Evolutionary conservation across 2,888 invertebrate species (phyloP), one percentile per base, ranked within the genome.

Genomic region (Acleris laterana): DNA sequence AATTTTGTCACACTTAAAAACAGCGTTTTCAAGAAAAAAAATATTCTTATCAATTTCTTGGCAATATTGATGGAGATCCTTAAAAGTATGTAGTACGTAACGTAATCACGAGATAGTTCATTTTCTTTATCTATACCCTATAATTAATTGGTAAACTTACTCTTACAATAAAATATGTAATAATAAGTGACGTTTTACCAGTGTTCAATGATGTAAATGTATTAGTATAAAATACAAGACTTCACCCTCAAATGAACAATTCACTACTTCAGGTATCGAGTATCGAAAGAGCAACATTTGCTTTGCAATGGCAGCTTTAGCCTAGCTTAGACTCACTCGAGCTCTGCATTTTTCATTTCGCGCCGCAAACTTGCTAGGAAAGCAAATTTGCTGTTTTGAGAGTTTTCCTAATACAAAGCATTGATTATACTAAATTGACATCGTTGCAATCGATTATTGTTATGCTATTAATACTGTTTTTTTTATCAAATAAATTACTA

Each of bases 321-420:
- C 38, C 9, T 38, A 38, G n/a, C 51, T 28, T 22, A 25, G 25
- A 48, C 17, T 32, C 48, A 17, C 22, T 46, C 25, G 46, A 52
- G n/a, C 28, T 22, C 42, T 64, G 52, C 52, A 49, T 64, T 38
- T 64, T 59, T 53, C 38, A 59, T 53, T 51, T 28, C 52, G 48
- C 49, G n/a, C 48, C 17, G n/a, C 32, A n/a, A 52, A 38, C 52
- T 49, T 48, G 20, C 51, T 57, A 17, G 44, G 42, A 63, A 57
- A 63, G 57, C 50, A 63, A 58, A 51, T 62, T 50, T 46, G 20
- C 19, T 11, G 48, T 58, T 63, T 19, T 38, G 46, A 52, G 52
- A 44, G 51, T 63, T 63, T 52, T 57, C 38, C 50, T 63, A 42
- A n/a, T 62, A 38, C 22, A 17, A 13, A 19, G 19, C 16, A 62